phyloP scores from a whole-genome alignment of 2,113 vertebrate genomes.

The Pycnonotus jocosus region DNA sequence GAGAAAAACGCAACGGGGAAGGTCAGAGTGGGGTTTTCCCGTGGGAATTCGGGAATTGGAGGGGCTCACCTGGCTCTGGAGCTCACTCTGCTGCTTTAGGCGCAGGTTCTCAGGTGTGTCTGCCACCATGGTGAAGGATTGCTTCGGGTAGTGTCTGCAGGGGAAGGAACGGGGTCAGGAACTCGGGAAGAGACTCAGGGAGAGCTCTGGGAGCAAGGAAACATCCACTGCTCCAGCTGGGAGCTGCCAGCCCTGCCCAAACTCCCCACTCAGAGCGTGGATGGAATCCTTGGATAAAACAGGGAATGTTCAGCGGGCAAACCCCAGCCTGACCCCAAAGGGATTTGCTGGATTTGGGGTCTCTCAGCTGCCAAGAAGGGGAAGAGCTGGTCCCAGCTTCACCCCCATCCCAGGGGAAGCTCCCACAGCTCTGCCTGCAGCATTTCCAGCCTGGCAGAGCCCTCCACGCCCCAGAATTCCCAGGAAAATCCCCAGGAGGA shows the following conservation, averaged over 20 bases:
- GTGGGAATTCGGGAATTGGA: rapidly evolving
- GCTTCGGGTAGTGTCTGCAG: slow-evolving; percentile 94
- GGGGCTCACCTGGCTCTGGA: slow-evolving; percentile 89
- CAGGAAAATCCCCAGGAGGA: background rate
- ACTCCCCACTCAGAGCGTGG: background rate
- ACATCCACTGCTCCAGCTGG: background rate
- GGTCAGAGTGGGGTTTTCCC: background rate
- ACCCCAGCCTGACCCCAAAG: background rate
- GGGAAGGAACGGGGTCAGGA: background rate
- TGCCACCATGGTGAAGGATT: slow-evolving; percentile 91
- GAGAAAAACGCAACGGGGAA: rapidly evolving
- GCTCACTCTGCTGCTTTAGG: slow-evolving; percentile 94
- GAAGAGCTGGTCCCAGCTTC: background rate
- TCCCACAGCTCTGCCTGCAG: background rate
- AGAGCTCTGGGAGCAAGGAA: background rate
- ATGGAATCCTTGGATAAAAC: background rate
- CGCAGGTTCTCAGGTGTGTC: slow-evolving; percentile 97
- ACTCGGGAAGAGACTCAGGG: background rate
- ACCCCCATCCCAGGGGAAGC: too few relatives aligned
- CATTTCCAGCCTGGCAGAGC: background rate
- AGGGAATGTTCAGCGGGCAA: rapidly evolving
- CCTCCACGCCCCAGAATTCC: background rate
- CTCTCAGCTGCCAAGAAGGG: rapidly evolving
- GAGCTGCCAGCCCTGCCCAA: background rate
- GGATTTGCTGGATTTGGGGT: background rate